These are phyloP conservation scores for Sylvilagus floridanus DNA, from an alignment of 2,797 vertebrate genomes.

Conservation along the genomic window DNA sequence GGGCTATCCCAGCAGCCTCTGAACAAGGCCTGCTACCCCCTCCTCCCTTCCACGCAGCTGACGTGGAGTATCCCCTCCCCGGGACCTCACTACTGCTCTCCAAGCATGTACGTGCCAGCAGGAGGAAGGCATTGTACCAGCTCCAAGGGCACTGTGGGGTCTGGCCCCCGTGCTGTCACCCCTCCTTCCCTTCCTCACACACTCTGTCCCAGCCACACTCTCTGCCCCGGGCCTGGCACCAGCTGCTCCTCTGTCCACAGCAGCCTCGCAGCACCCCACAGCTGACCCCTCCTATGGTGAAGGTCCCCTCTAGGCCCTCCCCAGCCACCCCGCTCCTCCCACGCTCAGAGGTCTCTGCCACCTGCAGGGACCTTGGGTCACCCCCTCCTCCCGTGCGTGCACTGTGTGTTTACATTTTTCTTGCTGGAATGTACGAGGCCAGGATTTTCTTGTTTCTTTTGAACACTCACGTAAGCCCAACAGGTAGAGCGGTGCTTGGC, in stretches of 20 bases:
- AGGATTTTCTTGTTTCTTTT: background rate
- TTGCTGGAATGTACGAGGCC: background rate
- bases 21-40: too few relatives aligned
- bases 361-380: too few relatives aligned
- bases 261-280: accelerated
- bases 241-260: background rate
- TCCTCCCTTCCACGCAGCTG: too few relatives aligned
- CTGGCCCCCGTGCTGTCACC: background rate
- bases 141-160: background rate
- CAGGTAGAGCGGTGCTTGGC: background rate
- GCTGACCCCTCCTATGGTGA: background rate
- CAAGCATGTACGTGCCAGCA: background rate
- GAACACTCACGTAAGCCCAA: background rate
- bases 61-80: background rate
- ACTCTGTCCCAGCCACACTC: background rate
- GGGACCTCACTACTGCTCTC: background rate
- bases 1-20: too few relatives aligned
- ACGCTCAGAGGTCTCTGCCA: background rate
- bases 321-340: background rate
- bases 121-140: background rate
- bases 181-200: background rate
- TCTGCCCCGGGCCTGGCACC: background rate
- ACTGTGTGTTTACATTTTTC: background rate
- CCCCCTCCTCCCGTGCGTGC: background rate
- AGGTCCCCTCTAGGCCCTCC: background rate